A percentile compares a stretch with the other conserved stretches of the same genome.
Evolutionary conservation across 2,888 invertebrate species (phyloP).

Genomic region (Reticulitermes lucifugus): DNA sequence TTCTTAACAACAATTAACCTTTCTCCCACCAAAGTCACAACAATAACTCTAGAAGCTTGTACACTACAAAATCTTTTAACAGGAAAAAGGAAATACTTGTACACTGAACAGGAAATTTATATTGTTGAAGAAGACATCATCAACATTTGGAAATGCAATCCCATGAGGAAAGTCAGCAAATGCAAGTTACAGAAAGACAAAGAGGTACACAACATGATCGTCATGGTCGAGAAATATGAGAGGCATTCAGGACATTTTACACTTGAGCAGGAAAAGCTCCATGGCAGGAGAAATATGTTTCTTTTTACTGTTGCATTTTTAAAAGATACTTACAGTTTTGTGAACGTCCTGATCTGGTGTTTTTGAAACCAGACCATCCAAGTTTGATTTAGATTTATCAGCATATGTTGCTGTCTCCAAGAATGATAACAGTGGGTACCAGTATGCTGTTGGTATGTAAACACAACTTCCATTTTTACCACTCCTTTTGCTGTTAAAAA

Average conservation of each 20-base stretch:
- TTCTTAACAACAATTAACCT: slow-evolving; percentile 52
- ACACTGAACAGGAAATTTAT: background rate
- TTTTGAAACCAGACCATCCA: slow-evolving; percentile 6
- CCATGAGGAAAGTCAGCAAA: slow-evolving; percentile 8
- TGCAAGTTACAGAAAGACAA: background rate
- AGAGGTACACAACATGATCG: background rate
- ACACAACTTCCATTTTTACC: background rate
- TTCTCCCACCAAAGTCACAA: slow-evolving; percentile 46
- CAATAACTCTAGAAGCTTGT: slow-evolving; percentile 40
- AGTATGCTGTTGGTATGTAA: slow-evolving; percentile 29
- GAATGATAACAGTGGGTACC: slow-evolving; percentile 23
- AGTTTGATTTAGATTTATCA: background rate
- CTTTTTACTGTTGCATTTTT: background rate
- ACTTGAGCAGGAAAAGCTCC: background rate
- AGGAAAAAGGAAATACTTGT: slow-evolving; percentile 7
- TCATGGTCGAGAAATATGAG: background rate
- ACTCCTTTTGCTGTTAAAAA: slow-evolving; percentile 5
- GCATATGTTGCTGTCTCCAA: slow-evolving; percentile 5
- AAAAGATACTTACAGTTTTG: background rate
- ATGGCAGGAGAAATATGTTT: slow-evolving; percentile 10
- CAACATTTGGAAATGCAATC: background rate
- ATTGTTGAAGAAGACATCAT: background rate
- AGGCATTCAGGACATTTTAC: slow-evolving; percentile 2
- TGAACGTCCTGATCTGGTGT: background rate
- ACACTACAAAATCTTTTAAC: slow-evolving; percentile 50